Conservation (phyloP, 2,113 vertebrate species). For the Cryptoleucopteryx plumbea region DNA sequence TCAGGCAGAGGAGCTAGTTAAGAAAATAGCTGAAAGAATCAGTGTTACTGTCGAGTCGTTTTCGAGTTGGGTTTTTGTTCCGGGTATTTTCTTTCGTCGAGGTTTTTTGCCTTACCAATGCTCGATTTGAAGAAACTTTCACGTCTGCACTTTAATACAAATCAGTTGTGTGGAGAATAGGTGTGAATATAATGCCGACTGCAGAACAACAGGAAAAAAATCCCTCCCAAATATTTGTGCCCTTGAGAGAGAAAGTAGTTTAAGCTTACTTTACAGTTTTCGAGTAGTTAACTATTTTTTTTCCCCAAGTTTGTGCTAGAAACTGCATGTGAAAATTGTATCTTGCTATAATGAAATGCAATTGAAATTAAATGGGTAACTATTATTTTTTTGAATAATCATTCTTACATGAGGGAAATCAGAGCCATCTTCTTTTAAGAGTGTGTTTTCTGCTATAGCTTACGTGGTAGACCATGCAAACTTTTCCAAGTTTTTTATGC, state of each 20-base stretch:
- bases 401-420: background rate
- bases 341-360: slow-evolving; percentile 19
- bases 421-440: background rate
- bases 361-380: background rate
- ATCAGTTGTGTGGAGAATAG: slow-evolving; percentile 29
- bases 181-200: background rate
- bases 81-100: background rate
- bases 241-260: background rate
- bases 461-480: background rate
- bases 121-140: background rate
- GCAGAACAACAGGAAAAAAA: slow-evolving; percentile 13
- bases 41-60: background rate
- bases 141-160: slow-evolving; percentile 35
- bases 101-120: background rate
- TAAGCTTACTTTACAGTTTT: background rate
- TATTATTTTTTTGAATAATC: background rate
- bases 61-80: slow-evolving; percentile 25
- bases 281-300: background rate
- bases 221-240: background rate
- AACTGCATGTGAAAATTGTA: background rate
- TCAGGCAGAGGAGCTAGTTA: slow-evolving; percentile 49
- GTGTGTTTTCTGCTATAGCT: background rate
- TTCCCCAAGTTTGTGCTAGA: background rate
- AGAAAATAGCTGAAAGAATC: slow-evolving; percentile 2
- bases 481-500: background rate